These are phyloP conservation scores for Andricus curvator DNA, from an alignment of 2,888 invertebrate genomes.

Conservation along the genomic window DNA sequence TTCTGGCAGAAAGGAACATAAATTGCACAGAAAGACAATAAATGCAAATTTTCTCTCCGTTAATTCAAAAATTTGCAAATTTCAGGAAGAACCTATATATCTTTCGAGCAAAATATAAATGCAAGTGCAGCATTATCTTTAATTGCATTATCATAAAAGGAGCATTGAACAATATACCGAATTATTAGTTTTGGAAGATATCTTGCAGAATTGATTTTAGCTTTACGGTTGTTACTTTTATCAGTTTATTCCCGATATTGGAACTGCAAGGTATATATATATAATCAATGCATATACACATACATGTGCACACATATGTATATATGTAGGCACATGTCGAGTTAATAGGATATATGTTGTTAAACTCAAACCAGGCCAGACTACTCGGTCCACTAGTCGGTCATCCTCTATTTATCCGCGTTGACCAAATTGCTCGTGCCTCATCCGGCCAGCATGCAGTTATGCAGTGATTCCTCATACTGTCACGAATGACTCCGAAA, in stretches of 20 bases:
- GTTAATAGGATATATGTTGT: conserved; percentile 57
- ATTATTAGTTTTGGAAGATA: conserved; percentile 4
- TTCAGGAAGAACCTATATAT: background rate
- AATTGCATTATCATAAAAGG: background rate
- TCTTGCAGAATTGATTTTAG: conserved; percentile 17
- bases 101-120: background rate
- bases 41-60: background rate
- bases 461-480: conserved; percentile 24
- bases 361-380: conserved; percentile 51
- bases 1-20: background rate
- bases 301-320: background rate
- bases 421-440: conserved; percentile 57
- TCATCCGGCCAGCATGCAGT: conserved; percentile 14
- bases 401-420: conserved; percentile 56
- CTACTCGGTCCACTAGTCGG: conserved; percentile 45
- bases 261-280: conserved; percentile 3
- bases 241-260: conserved; percentile 30
- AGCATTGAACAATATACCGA: background rate
- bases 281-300: background rate
- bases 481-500: conserved; percentile 20
- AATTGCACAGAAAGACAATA: background rate
- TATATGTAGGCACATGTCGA: conserved; percentile 45
- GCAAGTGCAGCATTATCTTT: background rate
- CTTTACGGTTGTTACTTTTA: conserved; percentile 16
- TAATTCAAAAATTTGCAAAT: background rate